These are phyloP conservation scores for Andrena cerasifolii DNA, from an alignment of 1,140 invertebrate species.

Conservation along the genomic window DNA sequence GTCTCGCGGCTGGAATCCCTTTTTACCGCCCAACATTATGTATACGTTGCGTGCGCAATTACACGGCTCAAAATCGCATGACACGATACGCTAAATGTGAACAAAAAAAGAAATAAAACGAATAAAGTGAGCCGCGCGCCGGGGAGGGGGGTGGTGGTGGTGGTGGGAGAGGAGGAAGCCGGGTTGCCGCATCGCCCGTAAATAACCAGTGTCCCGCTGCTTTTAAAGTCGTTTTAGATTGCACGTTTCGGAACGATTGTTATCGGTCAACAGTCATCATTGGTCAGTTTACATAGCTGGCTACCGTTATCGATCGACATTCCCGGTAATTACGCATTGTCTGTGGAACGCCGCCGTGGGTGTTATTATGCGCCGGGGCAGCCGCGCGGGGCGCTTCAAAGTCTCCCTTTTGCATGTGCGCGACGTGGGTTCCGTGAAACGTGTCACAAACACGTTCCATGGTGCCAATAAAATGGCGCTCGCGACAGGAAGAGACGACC, in stretches of 20 bases:
- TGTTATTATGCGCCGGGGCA: conserved; percentile 26
- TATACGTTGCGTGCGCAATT: conserved; percentile 41
- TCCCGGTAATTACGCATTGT: conserved; percentile 70
- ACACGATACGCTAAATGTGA: conserved; percentile 34
- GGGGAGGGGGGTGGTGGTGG: not conserved
- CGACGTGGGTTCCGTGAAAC: conserved; percentile 27
- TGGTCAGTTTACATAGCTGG: conserved; percentile 52
- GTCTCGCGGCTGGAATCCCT: conserved; percentile 5
- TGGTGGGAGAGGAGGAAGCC: not conserved
- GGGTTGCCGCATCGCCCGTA: conserved; percentile 14
- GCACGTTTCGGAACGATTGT: conserved; percentile 60
- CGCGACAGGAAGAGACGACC: conserved; percentile 2
- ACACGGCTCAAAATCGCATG: conserved; percentile 34
- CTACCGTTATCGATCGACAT: conserved; percentile 62
- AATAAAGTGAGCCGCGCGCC: too few species aligned
- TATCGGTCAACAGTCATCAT: conserved; percentile 68
- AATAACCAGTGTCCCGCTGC: conserved; percentile 36
- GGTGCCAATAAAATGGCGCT: conserved; percentile 13
- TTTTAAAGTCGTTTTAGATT: conserved; percentile 61
- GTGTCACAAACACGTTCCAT: conserved; percentile 28
- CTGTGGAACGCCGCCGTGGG: conserved; percentile 37
- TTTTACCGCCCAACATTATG: conserved; percentile 8
- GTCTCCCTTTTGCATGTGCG: not conserved
- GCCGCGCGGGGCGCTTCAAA: not conserved
- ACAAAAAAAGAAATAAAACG: not conserved